Evolutionary conservation across 2,113 vertebrate species (phyloP).

Genomic region (Neopipo cinnamomea): DNA sequence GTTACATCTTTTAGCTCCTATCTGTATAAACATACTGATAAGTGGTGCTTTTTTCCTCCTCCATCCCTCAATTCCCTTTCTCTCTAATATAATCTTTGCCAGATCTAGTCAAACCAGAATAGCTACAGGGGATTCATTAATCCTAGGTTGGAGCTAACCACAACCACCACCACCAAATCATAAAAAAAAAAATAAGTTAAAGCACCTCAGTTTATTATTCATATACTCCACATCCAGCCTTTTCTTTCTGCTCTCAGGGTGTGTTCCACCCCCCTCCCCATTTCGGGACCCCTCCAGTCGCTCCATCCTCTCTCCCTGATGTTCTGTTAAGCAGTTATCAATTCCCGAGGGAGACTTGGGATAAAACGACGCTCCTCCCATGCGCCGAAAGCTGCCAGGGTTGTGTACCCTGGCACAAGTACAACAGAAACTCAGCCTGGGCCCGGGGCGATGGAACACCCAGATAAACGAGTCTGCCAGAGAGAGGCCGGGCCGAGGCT

Average conservation of each 20-base stretch:
- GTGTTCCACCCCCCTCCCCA: neutral
- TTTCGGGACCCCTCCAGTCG: neutral
- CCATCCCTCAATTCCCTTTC: neutral
- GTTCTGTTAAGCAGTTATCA: slow-evolving; percentile 37
- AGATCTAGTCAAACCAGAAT: slow-evolving; percentile 59
- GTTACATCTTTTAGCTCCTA: slow-evolving; percentile 36
- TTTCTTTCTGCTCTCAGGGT: neutral
- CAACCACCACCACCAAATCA: neutral
- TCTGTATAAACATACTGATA: slow-evolving; percentile 25
- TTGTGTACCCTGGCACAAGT: slow-evolving; percentile 64
- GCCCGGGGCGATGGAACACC: slow-evolving; percentile 63
- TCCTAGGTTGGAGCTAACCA: slow-evolving; percentile 34
- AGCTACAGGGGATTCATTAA: slow-evolving; percentile 53
- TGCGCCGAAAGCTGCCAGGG: slow-evolving; percentile 33
- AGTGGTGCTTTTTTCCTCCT: slow-evolving; percentile 17
- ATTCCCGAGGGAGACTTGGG: neutral
- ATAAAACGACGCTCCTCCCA: slow-evolving; percentile 34
- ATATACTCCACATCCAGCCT: neutral
- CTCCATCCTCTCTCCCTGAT: neutral
- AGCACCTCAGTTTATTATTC: neutral
- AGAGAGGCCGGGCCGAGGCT: slow-evolving; percentile 29
- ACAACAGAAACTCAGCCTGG: slow-evolving; percentile 71
- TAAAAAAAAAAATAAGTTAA: neutral
- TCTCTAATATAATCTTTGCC: slow-evolving; percentile 15
- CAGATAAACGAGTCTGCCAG: slow-evolving; percentile 64